Percentiles rank a stretch among this genome's conserved stretches.
These are phyloP conservation scores for Microchrysa polita DNA, from an alignment of 2,888 invertebrate genomes.

Conservation along the genomic window DNA sequence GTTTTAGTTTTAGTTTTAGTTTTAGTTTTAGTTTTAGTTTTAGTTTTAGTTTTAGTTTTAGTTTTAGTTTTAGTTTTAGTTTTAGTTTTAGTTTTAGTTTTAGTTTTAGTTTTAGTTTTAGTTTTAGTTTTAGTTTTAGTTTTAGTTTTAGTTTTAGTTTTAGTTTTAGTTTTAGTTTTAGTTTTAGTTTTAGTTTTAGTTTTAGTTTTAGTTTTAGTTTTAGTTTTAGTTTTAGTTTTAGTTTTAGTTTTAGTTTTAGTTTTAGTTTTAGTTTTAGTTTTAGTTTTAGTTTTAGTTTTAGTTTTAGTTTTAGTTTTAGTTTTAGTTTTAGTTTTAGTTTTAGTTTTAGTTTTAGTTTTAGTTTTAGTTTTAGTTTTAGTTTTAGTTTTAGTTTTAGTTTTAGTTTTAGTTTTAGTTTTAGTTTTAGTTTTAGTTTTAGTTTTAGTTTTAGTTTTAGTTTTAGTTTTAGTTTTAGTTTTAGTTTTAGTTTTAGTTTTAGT, in stretches of 20 bases:
- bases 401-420: neutral
- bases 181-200: neutral
- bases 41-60: neutral
- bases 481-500: neutral
- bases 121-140: neutral
- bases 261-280: neutral
- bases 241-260: neutral
- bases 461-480: neutral
- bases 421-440: neutral
- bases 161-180: neutral
- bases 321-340: neutral
- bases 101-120: neutral
- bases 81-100: neutral
- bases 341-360: neutral
- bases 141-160: neutral
- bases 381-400: neutral
- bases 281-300: neutral
- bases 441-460: neutral
- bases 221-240: neutral
- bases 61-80: neutral
- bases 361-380: neutral
- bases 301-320: neutral
- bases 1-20: neutral
- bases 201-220: neutral
- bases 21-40: neutral